These are phyloP conservation scores for Podargus strigoides DNA, from an alignment of 2,797 vertebrate genomes.

Conservation along the genomic window DNA sequence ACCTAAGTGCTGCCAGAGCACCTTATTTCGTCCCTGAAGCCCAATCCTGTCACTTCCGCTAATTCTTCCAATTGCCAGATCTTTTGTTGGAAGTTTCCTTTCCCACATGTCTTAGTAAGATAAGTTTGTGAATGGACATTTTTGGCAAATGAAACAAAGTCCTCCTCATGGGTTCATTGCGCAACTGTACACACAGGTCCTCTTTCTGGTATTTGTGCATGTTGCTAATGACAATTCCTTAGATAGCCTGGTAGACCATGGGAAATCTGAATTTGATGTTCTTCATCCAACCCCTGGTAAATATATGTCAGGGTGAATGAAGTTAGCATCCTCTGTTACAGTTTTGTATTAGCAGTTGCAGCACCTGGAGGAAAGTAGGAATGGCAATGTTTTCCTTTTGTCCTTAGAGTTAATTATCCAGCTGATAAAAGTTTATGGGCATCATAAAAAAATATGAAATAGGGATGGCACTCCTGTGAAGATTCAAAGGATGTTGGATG, in stretches of 20 bases:
- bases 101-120: neutral
- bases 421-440: neutral
- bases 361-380: neutral
- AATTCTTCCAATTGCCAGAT: neutral
- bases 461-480: neutral
- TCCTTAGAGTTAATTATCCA: neutral
- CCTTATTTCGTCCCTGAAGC: neutral
- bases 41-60: neutral
- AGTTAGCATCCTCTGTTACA: neutral
- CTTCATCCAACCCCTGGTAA: neutral
- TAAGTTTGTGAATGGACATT: neutral
- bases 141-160: neutral
- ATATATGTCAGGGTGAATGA: neutral
- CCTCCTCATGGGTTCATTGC: neutral
- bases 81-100: neutral
- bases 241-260: neutral
- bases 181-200: neutral
- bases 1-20: neutral
- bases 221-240: neutral
- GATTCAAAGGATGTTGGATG: neutral
- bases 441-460: neutral
- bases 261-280: neutral
- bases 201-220: neutral
- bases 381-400: neutral
- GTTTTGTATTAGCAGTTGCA: neutral